These are phyloP conservation scores for Aldabrachelys gigantea DNA, from an alignment of 2,113 vertebrate species.

Conservation along the genomic window DNA sequence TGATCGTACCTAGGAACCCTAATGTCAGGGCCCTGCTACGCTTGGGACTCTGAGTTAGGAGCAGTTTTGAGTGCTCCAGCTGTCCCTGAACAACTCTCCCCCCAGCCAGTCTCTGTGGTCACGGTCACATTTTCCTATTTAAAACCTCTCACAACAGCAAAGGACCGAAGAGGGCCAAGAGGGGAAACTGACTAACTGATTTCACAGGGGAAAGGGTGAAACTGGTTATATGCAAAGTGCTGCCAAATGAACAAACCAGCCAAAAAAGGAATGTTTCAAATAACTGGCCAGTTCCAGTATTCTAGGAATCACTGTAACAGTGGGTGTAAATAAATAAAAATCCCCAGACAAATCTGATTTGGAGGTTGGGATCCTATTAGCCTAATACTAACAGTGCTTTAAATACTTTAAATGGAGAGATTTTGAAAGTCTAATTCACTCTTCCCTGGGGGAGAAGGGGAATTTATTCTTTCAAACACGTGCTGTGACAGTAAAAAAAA, in stretches of 20 bases:
- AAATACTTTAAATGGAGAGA: neutral
- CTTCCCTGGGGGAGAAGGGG: neutral
- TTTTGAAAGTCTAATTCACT: neutral
- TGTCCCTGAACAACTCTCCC: neutral
- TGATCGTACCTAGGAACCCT: neutral
- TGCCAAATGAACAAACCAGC: neutral
- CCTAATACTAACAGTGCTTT: neutral
- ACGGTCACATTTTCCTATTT: neutral
- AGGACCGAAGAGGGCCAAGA: neutral
- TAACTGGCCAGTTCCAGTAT: neutral
- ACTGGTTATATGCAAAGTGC: neutral
- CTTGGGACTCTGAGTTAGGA: neutral
- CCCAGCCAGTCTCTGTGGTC: neutral
- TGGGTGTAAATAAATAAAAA: neutral
- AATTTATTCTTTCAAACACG: neutral
- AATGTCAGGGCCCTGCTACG: neutral
- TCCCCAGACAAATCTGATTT: neutral
- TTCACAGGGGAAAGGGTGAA: neutral
- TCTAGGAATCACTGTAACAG: neutral
- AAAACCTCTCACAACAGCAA: neutral
- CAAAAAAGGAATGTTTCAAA: neutral
- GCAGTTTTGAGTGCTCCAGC: neutral
- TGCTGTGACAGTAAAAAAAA: neutral
- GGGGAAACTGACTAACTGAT: neutral
- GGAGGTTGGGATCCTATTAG: neutral